Conservation (phyloP, 2,888 invertebrate species). For the Noctua comes region DNA sequence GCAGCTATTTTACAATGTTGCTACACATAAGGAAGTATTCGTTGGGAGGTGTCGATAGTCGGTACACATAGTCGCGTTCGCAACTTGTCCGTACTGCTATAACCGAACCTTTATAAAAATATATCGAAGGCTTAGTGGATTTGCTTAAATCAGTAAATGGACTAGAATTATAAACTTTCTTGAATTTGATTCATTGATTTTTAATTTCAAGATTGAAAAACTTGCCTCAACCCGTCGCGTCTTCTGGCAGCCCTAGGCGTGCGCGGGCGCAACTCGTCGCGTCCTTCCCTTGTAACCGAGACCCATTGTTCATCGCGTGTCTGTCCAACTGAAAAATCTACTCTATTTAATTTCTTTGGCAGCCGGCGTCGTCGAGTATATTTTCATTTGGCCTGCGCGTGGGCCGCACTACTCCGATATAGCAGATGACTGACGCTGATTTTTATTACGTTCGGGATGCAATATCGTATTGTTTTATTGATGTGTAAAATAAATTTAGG, state of each 20-base stretch:
- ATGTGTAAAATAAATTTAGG: slow-evolving; percentile 77
- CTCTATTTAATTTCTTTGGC: slow-evolving; percentile 89
- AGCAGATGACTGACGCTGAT: slow-evolving; percentile 85
- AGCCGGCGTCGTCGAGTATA: slow-evolving; percentile 84
- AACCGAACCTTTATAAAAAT: not conserved
- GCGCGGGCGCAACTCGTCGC: slow-evolving; percentile 71
- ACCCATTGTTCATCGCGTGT: slow-evolving; percentile 85
- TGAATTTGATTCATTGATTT: no score
- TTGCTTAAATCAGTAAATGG: slow-evolving; percentile 12
- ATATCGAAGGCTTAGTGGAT: slow-evolving; percentile 1
- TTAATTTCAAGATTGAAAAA: slow-evolving; percentile 1
- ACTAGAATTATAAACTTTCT: not conserved
- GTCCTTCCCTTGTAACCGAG: slow-evolving; percentile 83
- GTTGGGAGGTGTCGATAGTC: not conserved
- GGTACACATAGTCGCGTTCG: not conserved
- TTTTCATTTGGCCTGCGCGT: slow-evolving; percentile 85
- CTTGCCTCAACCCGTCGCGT: slow-evolving; percentile 20
- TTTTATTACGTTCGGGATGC: slow-evolving; percentile 84
- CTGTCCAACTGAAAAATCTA: slow-evolving; percentile 86
- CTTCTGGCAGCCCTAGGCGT: slow-evolving; percentile 53
- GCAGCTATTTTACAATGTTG: no score
- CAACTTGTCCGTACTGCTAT: not conserved
- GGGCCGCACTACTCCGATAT: slow-evolving; percentile 81
- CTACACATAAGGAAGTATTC: no score
- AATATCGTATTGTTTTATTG: slow-evolving; percentile 87